phyloP scores from a whole-genome alignment of 2,113 vertebrate species.

The Coptodon bakossiorum region DNA sequence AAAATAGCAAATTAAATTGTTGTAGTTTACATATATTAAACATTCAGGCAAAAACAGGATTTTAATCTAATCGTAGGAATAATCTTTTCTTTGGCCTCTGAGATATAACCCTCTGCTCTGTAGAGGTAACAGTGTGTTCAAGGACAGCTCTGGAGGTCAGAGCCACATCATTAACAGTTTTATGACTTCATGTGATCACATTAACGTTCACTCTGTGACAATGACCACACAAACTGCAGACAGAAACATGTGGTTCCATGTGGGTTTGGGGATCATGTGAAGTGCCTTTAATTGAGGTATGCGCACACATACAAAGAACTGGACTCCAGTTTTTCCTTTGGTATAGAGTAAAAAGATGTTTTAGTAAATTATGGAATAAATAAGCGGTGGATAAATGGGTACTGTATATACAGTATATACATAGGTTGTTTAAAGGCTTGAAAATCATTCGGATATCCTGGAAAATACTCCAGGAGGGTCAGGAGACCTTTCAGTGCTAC shows the following conservation, averaged over 20 bases:
- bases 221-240: neutral
- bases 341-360: neutral
- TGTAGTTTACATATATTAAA: neutral
- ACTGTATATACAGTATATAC: neutral
- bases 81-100: neutral
- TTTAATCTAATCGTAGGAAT: neutral
- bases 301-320: neutral
- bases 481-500: neutral
- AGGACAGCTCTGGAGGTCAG: neutral
- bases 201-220: neutral
- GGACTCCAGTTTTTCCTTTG: neutral
- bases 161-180: neutral
- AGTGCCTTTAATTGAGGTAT: neutral
- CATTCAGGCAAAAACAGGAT: neutral
- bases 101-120: neutral
- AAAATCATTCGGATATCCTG: neutral
- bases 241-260: neutral
- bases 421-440: neutral
- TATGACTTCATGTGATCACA: neutral
- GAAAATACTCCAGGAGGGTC: neutral
- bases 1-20: neutral
- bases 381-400: neutral
- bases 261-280: neutral
- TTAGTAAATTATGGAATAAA: neutral
- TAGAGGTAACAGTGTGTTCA: neutral